Evolutionary conservation across 2,113 vertebrate species (phyloP), one percentile per base, ranked within the genome.

Genomic region (Catagonus wagneri): DNA sequence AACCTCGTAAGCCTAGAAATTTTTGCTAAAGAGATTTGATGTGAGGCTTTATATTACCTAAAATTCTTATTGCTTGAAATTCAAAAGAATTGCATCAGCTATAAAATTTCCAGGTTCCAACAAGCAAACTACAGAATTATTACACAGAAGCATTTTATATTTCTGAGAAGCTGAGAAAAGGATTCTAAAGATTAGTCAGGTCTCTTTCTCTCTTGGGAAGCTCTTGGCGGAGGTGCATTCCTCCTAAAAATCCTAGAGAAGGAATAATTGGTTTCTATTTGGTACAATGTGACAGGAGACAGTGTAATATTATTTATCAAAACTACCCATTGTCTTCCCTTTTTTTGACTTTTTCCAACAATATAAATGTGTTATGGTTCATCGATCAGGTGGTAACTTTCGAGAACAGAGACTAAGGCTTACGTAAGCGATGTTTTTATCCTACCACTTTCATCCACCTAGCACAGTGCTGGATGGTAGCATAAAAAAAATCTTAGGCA

Each of bases 61-160:
- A 61, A 79, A 9, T 34, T 25, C 23, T 79, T 79, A 12, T 79
- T 58, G 12, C 54, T 79, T 58, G n/a, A 66, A 93, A 94, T 32
- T 80, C 29, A 91, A 78, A 95, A 92, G 17, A 87, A 83, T 84
- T 96, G 89, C 90, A 95, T 84, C 63, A 63, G 66, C 17, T 93
- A 7, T 96, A 88, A 91, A 95, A 96, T 94, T 94, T 97, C 92
- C 87, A 95, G 25, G 72, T 89, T 93, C 94, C 93, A 92, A 54
- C 76, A 95, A 86, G n/a, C 52, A 86, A 88, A 90, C 8, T 4
- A 63, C 22, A 34, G 29, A 92, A 84, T 81, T 54, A 78, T 76
- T 94, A 87, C n/a, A 74, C 6, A 83, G 81, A 94, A 89, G 14
- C 22, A 78, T 81, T 91, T 76, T 75, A 74, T 89, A 72, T 5